Base-by-base conservation (phyloP, 2,888 invertebrate species). In the Malachius bipustulatus region DNA sequence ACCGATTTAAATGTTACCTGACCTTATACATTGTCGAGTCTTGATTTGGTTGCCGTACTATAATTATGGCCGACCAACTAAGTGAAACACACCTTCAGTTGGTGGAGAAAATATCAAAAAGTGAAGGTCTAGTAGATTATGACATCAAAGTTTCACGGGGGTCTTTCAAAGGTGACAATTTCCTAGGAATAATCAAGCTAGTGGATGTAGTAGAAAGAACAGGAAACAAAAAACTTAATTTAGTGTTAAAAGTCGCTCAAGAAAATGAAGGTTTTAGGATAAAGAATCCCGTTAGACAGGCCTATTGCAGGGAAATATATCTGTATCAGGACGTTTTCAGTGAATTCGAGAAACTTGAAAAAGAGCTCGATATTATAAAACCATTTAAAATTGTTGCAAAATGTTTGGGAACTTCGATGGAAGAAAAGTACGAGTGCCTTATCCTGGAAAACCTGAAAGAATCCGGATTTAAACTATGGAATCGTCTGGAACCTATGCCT, bases 401-500 rank as follows among this genome's bases (percentile, higher is more conserved):
- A 36, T 47, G 39, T 36, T 49, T 41, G 26, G 41, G 37, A 31
- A 36, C 37, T 3, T 15, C 31, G 4, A n/a, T n/a, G 4, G 33
- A 38, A 16, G 34, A 43, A 4, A 30, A 26, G 2, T 31, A 40
- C 4, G 49, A 46, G 37, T 29, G 38, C 2, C 19, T 51, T 3
- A 38, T 49, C 12, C 35, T 50, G 38, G 45, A 45, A 27, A 45
- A 51, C 27, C 30, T 48, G 26, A 48, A 41, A 10, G 16, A 30
- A n/a, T 8, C 34, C 3, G 47, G 46, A 3, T 51, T 40, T 35
- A 24, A 28, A 2, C 9, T 47, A 29, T 42, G 40, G 36, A 35
- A 48, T 42, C 35, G 47, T 3, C 47, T 42, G 16, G 29, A 32
- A 16, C 39, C 40, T 13, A 45, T 52, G 39, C 44, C 52, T 38